These are phyloP conservation scores for Blastobasis lacticolella DNA, from an alignment of 2,888 invertebrate species.

Conservation along the genomic window DNA sequence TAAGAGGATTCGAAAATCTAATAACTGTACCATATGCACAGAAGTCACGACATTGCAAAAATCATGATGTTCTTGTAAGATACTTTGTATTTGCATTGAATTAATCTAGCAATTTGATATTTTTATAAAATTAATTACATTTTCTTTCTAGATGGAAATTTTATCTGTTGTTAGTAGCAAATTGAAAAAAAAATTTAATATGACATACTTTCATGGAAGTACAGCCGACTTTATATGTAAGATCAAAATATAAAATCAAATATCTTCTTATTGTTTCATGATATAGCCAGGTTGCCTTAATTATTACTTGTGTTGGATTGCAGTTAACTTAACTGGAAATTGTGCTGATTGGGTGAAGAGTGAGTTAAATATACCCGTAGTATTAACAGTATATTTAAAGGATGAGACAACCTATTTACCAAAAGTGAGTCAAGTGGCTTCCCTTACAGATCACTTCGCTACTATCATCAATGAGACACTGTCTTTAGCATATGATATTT, in stretches of 20 bases:
- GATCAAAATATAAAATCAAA: conserved; percentile 13
- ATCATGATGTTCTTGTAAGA: conserved; percentile 49
- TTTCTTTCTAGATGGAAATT: conserved; percentile 40
- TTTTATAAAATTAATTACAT: conserved; percentile 1
- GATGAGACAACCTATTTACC: conserved; percentile 29
- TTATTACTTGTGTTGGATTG: conserved; percentile 13
- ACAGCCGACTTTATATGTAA: conserved; percentile 44
- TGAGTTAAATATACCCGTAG: conserved; percentile 51
- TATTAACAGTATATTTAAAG: conserved; percentile 47
- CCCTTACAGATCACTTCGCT: conserved; percentile 31
- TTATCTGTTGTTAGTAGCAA: conserved; percentile 32
- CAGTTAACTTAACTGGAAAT: conserved; percentile 51
- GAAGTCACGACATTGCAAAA: conserved; percentile 25
- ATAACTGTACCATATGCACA: conserved; percentile 49
- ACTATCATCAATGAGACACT: conserved; percentile 44
- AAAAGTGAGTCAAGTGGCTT: conserved; percentile 25
- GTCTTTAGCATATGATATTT: conserved; percentile 40
- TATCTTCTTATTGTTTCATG: neutral
- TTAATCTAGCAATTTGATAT: neutral
- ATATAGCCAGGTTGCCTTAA: neutral
- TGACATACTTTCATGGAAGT: conserved; percentile 37
- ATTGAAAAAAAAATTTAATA: conserved; percentile 28
- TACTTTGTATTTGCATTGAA: neutral
- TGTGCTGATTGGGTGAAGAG: conserved; percentile 60
- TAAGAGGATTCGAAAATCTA: conserved; percentile 45